These are phyloP conservation scores for Nymphalis io DNA, from an alignment of 1,140 invertebrate genomes.

Conservation along the genomic window DNA sequence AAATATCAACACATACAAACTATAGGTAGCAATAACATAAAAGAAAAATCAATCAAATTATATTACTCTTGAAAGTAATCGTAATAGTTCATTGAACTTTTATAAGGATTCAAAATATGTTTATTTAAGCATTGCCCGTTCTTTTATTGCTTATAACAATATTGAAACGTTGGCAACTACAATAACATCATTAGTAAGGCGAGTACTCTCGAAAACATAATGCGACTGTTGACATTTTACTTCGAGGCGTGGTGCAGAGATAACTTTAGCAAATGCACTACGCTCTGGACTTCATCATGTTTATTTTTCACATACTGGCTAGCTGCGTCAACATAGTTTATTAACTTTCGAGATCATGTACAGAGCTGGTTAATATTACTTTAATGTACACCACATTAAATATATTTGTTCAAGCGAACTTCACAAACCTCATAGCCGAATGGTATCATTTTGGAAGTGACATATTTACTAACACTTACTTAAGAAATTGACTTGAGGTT, in stretches of 20 bases:
- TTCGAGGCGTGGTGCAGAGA: constrained; percentile 63
- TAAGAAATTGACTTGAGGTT: constrained; percentile 29
- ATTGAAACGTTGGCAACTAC: constrained; percentile 36
- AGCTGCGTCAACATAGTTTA: constrained; percentile 59
- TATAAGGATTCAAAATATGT: background rate
- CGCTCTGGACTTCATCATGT: constrained; percentile 61
- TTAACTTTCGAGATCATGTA: constrained; percentile 63
- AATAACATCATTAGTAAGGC: constrained; percentile 55
- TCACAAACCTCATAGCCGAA: constrained; percentile 2
- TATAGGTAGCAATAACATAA: background rate
- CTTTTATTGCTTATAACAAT: constrained; percentile 23
- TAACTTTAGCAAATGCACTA: constrained; percentile 77
- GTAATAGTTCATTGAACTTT: no score
- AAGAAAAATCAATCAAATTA: no score
- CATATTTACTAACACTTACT: constrained; percentile 39
- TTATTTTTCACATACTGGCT: constrained; percentile 74
- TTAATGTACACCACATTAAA: constrained; percentile 41
- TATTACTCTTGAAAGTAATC: no score
- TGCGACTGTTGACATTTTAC: constrained; percentile 69
- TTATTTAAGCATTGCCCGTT: background rate
- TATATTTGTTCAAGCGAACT: constrained; percentile 40
- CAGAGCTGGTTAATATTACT: constrained; percentile 54
- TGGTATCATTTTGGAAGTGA: constrained; percentile 25
- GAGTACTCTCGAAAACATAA: constrained; percentile 66
- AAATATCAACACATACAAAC: background rate